Conservation (phyloP, 2,888 invertebrate genomes). For the Chrysomela aeneicollis region DNA sequence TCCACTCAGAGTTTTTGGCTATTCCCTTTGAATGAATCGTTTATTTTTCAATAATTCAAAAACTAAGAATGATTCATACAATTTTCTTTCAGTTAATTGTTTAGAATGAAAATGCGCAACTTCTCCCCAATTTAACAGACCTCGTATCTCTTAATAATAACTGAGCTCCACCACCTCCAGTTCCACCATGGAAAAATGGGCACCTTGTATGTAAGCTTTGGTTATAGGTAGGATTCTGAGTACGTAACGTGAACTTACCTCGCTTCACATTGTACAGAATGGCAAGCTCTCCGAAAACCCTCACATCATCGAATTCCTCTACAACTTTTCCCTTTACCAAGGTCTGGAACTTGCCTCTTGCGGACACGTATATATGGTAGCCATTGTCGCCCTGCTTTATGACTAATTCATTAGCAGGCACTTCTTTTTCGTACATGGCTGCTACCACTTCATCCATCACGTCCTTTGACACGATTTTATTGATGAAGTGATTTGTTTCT, state of each 20-base stretch:
- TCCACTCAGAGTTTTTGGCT: too few relatives aligned
- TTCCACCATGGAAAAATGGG: too few relatives aligned
- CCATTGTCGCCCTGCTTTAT: slow-evolving; percentile 61
- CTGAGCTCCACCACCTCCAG: too few relatives aligned
- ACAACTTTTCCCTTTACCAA: slow-evolving; percentile 59
- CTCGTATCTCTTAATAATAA: too few relatives aligned
- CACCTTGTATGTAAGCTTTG: too few relatives aligned
- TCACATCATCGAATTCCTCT: slow-evolving; percentile 74
- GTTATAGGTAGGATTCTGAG: too few relatives aligned
- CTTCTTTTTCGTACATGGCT: slow-evolving; percentile 52
- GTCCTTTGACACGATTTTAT: slow-evolving; percentile 48
- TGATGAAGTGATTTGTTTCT: slow-evolving; percentile 54
- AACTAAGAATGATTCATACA: too few relatives aligned
- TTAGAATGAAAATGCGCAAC: too few relatives aligned
- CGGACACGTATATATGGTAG: slow-evolving; percentile 85
- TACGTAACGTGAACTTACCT: slow-evolving; percentile 1
- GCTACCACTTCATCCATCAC: slow-evolving; percentile 52
- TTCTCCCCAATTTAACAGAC: too few relatives aligned
- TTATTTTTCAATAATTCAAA: too few relatives aligned
- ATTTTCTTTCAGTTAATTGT: too few relatives aligned
- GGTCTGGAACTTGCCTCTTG: slow-evolving; percentile 84
- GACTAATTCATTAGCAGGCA: slow-evolving; percentile 49
- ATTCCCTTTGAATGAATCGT: too few relatives aligned
- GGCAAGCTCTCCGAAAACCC: slow-evolving; percentile 84
- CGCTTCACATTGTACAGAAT: slow-evolving; percentile 76